phyloP scores from a whole-genome alignment of 1,140 invertebrate genomes.

The Lasaia peninsularis region DNA sequence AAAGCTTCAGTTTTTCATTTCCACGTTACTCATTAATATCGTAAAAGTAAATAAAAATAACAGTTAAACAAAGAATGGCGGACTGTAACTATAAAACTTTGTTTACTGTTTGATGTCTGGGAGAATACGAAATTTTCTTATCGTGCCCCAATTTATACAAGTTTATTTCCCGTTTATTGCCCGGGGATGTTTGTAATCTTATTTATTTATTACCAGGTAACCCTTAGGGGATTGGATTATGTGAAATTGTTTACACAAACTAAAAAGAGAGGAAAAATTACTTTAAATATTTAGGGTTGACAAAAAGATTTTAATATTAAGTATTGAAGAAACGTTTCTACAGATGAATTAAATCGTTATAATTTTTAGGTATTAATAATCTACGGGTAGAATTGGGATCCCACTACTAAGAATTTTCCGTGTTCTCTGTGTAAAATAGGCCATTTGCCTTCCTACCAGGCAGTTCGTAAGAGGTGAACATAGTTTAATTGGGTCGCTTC shows the following conservation, averaged over 20 bases:
- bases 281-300: no score
- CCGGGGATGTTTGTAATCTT: neutral
- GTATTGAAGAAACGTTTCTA: no score
- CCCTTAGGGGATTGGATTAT: neutral
- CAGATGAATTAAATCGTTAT: no score
- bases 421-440: no score
- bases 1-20: slow-evolving; percentile 24
- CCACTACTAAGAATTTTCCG: no score
- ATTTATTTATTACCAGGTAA: neutral
- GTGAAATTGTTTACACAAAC: neutral
- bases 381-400: no score
- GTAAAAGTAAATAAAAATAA: neutral
- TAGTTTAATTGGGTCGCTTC: no score
- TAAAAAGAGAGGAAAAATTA: neutral
- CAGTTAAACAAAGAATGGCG: slow-evolving; percentile 8
- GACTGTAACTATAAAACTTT: slow-evolving; percentile 11
- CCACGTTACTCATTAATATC: slow-evolving; percentile 24
- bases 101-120: slow-evolving; percentile 1
- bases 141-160: slow-evolving; percentile 2
- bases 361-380: no score
- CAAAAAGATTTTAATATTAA: neutral
- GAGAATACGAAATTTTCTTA: slow-evolving; percentile 10
- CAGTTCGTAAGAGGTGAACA: no score
- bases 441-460: no score
- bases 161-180: slow-evolving; percentile 1